phyloP scores from a whole-genome alignment of 2,797 vertebrate genomes.

The Leptodactylus fallax region DNA sequence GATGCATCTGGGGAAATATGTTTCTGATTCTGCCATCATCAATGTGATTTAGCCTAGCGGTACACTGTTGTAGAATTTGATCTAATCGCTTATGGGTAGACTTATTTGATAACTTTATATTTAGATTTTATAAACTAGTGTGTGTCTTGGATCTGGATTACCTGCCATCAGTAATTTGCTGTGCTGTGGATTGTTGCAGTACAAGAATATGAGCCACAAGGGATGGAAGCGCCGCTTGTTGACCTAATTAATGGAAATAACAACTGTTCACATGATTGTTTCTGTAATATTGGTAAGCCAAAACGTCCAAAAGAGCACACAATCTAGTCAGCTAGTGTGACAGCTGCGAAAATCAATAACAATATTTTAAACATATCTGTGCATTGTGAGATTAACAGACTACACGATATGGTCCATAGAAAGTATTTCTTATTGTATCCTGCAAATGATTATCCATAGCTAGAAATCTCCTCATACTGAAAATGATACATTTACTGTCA shows the following conservation, averaged over 20 bases:
- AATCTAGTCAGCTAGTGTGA: not conserved
- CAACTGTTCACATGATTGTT: conserved; percentile 19
- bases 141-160: conserved; percentile 25
- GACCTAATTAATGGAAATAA: conserved; percentile 38
- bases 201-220: not conserved
- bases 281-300: conserved; percentile 17
- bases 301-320: not conserved
- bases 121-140: conserved; percentile 22
- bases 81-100: conserved; percentile 25
- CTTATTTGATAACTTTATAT: conserved; percentile 29
- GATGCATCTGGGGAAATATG: conserved; percentile 40
- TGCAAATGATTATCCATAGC: not conserved
- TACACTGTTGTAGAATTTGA: conserved; percentile 17
- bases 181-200: not conserved
- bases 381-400: not conserved
- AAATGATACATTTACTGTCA: not conserved
- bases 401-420: not conserved
- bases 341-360: conserved; percentile 20
- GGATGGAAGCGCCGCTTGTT: conserved; percentile 13
- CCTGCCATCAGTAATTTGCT: conserved; percentile 8
- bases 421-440: not conserved
- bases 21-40: conserved; percentile 41
- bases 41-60: conserved; percentile 25
- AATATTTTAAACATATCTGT: conserved; percentile 5
- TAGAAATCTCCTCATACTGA: conserved; percentile 1